Evolutionary conservation across 1,140 invertebrate genomes (phyloP).

Genomic region (Drosophila nasuta): DNA sequence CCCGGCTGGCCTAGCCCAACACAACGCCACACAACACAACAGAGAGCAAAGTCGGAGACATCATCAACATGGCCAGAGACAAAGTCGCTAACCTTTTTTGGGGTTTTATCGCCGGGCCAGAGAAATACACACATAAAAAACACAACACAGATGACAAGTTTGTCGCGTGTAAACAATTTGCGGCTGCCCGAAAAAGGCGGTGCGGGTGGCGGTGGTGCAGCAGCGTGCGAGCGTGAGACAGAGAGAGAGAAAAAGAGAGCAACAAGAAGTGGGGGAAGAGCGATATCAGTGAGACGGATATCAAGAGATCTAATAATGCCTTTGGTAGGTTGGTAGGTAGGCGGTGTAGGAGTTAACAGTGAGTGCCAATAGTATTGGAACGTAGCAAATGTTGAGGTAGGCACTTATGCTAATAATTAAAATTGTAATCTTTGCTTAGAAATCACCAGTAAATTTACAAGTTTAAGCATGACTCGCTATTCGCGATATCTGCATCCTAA

Average conservation of each 20-base stretch:
- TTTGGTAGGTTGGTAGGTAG: slow-evolving; percentile 30
- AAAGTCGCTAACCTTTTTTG: slow-evolving; percentile 76
- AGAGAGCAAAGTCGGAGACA: background rate
- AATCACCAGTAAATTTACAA: too few species aligned
- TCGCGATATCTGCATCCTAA: background rate
- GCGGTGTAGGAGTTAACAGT: slow-evolving; percentile 49
- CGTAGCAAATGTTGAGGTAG: slow-evolving; percentile 30
- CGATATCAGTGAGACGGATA: slow-evolving; percentile 69
- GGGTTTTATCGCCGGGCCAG: slow-evolving; percentile 60
- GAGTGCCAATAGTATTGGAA: slow-evolving; percentile 26
- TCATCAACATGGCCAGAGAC: slow-evolving; percentile 45
- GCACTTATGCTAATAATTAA: background rate
- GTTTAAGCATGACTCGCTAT: too few species aligned
- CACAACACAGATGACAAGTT: slow-evolving; percentile 70
- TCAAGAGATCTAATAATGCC: slow-evolving; percentile 57
- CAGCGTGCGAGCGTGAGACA: background rate
- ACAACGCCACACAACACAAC: slow-evolving; percentile 40
- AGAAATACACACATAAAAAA: slow-evolving; percentile 61
- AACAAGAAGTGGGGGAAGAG: slow-evolving; percentile 5
- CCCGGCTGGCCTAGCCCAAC: slow-evolving; percentile 69
- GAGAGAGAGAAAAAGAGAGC: background rate
- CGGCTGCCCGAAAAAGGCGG: slow-evolving; percentile 68
- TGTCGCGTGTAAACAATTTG: slow-evolving; percentile 82
- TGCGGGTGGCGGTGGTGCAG: slow-evolving; percentile 57
- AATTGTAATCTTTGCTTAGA: too few species aligned